Evolutionary conservation across 1,140 invertebrate genomes (phyloP).

Genomic region (Nilaparvata lugens): DNA sequence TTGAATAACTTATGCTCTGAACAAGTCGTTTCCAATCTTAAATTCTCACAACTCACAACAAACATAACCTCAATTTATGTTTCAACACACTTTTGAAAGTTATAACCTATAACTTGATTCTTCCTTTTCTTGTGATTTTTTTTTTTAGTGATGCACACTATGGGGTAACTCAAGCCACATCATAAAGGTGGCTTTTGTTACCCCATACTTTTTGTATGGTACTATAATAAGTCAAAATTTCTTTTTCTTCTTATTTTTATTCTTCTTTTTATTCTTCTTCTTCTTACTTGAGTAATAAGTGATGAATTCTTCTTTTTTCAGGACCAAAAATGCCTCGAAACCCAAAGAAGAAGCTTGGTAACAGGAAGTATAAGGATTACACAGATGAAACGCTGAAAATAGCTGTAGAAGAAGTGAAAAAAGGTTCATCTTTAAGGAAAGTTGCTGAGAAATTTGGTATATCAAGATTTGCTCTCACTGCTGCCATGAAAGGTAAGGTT

Average conservation of each 20-base stretch:
- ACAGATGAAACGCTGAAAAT: slow-evolving; percentile 4
- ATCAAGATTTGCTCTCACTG: slow-evolving; percentile 11
- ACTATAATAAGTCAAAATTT: neutral
- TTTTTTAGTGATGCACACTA: neutral
- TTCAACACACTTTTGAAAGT: neutral
- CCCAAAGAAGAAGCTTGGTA: neutral
- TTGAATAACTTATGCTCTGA: neutral
- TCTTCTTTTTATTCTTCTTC: too few species aligned
- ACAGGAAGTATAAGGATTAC: slow-evolving; percentile 6
- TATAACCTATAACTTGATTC: neutral
- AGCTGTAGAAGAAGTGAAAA: slow-evolving; percentile 13
- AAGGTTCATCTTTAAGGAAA: slow-evolving; percentile 13
- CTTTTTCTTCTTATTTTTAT: too few species aligned
- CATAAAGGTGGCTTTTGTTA: neutral
- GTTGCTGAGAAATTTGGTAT: slow-evolving; percentile 16
- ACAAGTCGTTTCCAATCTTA: neutral
- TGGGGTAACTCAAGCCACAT: slow-evolving; percentile 1
- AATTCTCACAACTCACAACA: neutral
- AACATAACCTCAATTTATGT: neutral
- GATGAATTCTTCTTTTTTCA: neutral
- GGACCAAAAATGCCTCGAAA: slow-evolving; percentile 13
- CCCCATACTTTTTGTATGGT: neutral
- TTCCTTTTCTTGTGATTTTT: neutral
- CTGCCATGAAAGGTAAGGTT: slow-evolving; percentile 10
- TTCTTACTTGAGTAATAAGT: neutral